Evolutionary conservation across 2,113 vertebrate species (phyloP), one percentile per base, ranked within the genome.

Genomic region (Lepus europaeus): DNA sequence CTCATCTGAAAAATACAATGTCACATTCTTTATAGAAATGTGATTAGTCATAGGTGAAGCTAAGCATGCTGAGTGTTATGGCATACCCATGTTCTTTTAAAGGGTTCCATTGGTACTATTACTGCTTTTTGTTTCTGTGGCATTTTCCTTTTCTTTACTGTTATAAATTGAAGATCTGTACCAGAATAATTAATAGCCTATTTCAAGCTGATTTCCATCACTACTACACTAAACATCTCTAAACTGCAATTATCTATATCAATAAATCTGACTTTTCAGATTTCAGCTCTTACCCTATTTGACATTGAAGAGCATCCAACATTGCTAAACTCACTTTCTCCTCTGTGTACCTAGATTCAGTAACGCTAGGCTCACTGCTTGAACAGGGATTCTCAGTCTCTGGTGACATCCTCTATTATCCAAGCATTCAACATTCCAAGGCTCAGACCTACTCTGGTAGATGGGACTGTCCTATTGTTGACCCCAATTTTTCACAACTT

Each of bases 151-250:
- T 77, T 17, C 23, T 80, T 64, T 85, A 14, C 13, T 72, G 36
- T 64, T 31, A 29, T 77, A 78, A 87, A 76, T 80, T 31, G 82
- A 84, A 92, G 22, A 0, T 31, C 79, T 20, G 45, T 23, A 87
- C 68, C 17, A 7, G 36, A 9, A 20, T 14, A 76, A 79, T 63
- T 78, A 10, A 59, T 7, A 93, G 27, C 2, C 23, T n/a, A n/a
- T 64, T 78, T 31, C 9, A 56, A 63, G 56, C 77, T 79, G n/a
- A 10, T 66, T 68, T 64, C 53, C 12, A 70, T 70, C 36, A 59
- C 61, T 88, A 59, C 14, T 63, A 69, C n/a, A 77, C 78, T 45
- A 73, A 78, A n/a, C 86, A 78, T 73, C 56, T 82, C 64, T 79
- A 78, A 74, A 77, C 25, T 74, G 2, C 1, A 64, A n/a, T 78